Evolutionary conservation across 2,797 vertebrate species (phyloP).

Genomic region (Anguilla marmorata): DNA sequence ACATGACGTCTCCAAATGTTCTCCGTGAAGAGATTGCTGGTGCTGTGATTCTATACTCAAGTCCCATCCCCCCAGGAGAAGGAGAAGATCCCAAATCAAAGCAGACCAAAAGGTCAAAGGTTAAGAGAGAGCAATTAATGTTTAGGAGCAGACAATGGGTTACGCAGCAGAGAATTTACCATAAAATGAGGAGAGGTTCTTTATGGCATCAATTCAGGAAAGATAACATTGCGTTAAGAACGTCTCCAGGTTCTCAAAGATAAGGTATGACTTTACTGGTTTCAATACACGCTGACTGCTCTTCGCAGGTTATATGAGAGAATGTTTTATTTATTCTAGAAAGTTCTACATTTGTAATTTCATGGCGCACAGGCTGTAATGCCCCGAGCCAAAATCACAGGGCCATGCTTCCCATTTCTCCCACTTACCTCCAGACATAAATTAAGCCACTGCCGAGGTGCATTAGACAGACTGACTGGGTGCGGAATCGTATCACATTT

Average conservation of each 20-base stretch:
- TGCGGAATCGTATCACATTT: background rate
- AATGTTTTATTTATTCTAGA: background rate
- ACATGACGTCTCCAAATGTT: background rate
- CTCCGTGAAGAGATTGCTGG: background rate
- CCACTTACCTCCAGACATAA: constrained; percentile 13
- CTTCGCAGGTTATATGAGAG: background rate
- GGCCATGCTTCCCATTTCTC: background rate
- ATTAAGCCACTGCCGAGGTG: constrained; percentile 3
- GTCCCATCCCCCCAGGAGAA: background rate
- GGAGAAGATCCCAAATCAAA: background rate
- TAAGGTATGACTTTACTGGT: background rate
- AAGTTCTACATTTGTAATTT: constrained; percentile 8
- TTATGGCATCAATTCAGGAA: background rate
- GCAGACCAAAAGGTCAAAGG: background rate
- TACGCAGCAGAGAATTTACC: background rate
- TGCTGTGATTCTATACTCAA: background rate
- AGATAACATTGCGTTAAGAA: background rate
- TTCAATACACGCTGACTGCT: background rate
- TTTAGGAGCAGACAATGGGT: background rate
- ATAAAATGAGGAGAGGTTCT: background rate
- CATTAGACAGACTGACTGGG: background rate
- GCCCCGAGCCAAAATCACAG: background rate
- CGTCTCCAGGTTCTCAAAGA: background rate
- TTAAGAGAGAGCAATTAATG: background rate
- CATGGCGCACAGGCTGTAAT: background rate